Percentiles rank a stretch among this genome's conserved stretches.
Evolutionary conservation across 2,113 vertebrate genomes (phyloP).

Genomic region (Morphnarchus princeps): DNA sequence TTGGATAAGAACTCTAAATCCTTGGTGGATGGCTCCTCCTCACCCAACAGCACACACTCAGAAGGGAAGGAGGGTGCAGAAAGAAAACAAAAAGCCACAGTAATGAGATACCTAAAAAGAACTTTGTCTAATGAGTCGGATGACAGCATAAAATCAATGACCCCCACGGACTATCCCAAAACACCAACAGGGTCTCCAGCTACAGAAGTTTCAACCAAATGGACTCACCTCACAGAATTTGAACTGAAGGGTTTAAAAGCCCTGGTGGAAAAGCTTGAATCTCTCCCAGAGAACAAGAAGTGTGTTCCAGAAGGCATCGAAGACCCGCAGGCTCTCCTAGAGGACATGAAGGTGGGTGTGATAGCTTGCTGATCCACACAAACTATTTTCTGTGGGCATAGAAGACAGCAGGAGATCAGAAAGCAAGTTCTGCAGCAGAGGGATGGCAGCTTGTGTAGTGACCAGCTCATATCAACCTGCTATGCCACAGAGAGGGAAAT

Average conservation of each 20-base stretch:
- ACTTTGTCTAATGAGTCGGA: constrained; percentile 85
- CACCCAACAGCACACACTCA: constrained; percentile 69
- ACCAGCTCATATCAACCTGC: not conserved
- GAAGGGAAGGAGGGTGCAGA: constrained; percentile 73
- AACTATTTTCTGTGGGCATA: not conserved
- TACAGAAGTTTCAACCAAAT: constrained; percentile 78
- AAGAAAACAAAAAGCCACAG: constrained; percentile 71
- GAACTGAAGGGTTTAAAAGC: constrained; percentile 90
- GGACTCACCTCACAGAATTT: constrained; percentile 93
- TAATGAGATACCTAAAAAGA: constrained; percentile 77
- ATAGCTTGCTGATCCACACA: not conserved
- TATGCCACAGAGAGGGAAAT: not conserved
- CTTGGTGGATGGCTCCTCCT: constrained; percentile 71
- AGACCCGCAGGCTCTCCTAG: constrained; percentile 88
- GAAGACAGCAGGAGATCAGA: not conserved
- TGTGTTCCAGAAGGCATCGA: constrained; percentile 90
- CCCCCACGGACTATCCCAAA: constrained; percentile 80
- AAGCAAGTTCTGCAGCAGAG: not conserved
- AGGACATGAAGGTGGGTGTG: constrained; percentile 89
- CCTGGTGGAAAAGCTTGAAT: constrained; percentile 93
- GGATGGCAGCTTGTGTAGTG: not conserved
- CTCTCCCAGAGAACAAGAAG: constrained; percentile 92
- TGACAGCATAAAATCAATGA: constrained; percentile 79
- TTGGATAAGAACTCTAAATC: constrained; percentile 63
- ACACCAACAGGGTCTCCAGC: constrained; percentile 84